Evolutionary conservation across 2,113 vertebrate genomes (phyloP), one percentile per base, ranked within the genome.

Genomic region (Clupea harengus): DNA sequence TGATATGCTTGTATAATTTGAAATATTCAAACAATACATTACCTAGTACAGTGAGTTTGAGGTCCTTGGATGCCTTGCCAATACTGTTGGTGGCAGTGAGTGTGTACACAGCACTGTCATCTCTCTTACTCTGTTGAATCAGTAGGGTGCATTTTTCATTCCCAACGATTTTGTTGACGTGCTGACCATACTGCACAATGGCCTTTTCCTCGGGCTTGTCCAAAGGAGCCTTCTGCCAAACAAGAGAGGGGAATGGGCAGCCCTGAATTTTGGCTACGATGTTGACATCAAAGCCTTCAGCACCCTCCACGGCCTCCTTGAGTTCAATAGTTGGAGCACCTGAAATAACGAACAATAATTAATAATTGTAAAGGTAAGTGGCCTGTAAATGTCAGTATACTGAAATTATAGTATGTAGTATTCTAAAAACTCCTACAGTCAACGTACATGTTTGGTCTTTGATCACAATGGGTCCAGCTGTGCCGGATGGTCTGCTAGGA

Each of bases 391-490:
- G n/a, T 4, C 5, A 44, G 28, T 60, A 60, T 60, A 60, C 0
- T 1, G 17, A 44, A 85, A 80, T 60, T 83, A 54, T 28, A 2
- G 9, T 6, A 52, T 72, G 13, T 28, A 13, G 3, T 3, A 47
- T n/a, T 81, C n/a, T 72, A 44, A 45, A 84, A 8, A 46, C 9
- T 78, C 18, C n/a, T 78, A 44, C 50, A 46, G 18, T 52, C 46
- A 32, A 94, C 97, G 95, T 93, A 99, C 98, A 98, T 32, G 98
- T 99, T 93, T 99, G 98, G 82, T 99, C 98, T 94, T 98, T 98
- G 90, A 99, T 96, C 89, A 95, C 88, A 87, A 99, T 89, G 13
- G 98, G 98, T 84, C 98, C 98, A 81, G 96, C 95, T 10, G 98
- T 97, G 81, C 94, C 93, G 25, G 98, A 99, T 87, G 98, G 97